Evolutionary conservation across 2,113 vertebrate genomes (phyloP).

Genomic region (Coptodon rendalli): DNA sequence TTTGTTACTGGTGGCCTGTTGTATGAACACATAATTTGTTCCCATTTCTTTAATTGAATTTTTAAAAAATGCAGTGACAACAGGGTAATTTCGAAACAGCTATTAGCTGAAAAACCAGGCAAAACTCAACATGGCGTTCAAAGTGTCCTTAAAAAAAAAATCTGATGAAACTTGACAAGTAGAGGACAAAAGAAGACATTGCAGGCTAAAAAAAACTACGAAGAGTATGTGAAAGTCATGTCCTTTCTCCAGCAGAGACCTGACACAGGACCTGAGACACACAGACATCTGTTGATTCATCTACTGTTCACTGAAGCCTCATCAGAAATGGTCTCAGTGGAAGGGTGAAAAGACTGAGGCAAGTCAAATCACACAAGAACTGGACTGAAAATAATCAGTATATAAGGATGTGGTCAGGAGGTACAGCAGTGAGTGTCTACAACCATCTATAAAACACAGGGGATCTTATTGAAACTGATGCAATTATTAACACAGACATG

Average conservation of each 20-base stretch:
- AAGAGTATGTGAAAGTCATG: not conserved
- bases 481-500: not conserved
- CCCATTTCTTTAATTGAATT: not conserved
- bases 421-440: not conserved
- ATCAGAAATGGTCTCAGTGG: not conserved
- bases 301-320: not conserved
- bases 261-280: not conserved
- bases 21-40: not conserved
- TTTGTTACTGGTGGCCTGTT: not conserved
- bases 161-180: not conserved
- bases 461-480: not conserved
- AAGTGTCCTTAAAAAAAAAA: not conserved
- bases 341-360: not conserved
- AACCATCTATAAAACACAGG: not conserved
- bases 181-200: not conserved
- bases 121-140: not conserved
- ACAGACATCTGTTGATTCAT: not conserved
- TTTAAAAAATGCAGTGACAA: not conserved
- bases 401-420: not conserved
- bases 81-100: not conserved
- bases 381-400: not conserved
- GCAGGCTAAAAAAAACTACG: not conserved
- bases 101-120: not conserved
- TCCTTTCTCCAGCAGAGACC: not conserved
- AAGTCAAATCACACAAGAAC: not conserved